These are phyloP conservation scores for Trisateles emortualis DNA, from an alignment of 2,888 invertebrate species.

Conservation along the genomic window DNA sequence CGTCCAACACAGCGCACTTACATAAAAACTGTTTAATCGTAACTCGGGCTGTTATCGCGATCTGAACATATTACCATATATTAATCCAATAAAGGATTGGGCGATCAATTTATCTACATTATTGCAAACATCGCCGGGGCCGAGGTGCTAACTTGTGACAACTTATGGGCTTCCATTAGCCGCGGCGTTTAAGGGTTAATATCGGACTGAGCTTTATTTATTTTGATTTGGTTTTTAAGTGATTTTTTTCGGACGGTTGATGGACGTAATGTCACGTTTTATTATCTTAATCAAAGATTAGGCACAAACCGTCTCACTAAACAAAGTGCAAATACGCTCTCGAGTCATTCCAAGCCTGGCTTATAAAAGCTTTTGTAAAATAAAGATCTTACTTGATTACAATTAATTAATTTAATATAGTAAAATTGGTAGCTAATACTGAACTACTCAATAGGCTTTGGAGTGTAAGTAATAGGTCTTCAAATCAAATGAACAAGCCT, in stretches of 20 bases:
- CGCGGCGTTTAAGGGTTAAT: constrained; percentile 37
- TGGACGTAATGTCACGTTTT: constrained; percentile 5
- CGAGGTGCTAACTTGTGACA: constrained; percentile 56
- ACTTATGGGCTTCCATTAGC: constrained; percentile 68
- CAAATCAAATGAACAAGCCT: too few species aligned
- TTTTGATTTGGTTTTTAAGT: constrained; percentile 26
- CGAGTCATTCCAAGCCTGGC: too few species aligned
- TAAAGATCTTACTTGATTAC: too few species aligned
- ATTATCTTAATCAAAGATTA: background rate
- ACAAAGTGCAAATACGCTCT: too few species aligned
- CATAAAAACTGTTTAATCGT: constrained; percentile 84
- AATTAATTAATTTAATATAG: too few species aligned
- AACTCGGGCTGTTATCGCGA: constrained; percentile 76
- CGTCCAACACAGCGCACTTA: constrained; percentile 79
- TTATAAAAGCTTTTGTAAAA: too few species aligned
- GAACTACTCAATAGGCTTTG: too few species aligned
- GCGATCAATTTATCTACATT: constrained; percentile 77
- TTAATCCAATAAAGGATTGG: constrained; percentile 76
- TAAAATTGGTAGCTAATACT: too few species aligned
- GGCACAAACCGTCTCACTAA: background rate
- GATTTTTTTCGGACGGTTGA: constrained; percentile 12
- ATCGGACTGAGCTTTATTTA: constrained; percentile 41
- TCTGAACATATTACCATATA: constrained; percentile 79
- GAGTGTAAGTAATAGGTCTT: too few species aligned
- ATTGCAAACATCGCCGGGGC: constrained; percentile 65